A percentile compares a stretch with the other conserved stretches of the same genome.
These are phyloP conservation scores for Diplodus puntazzo DNA, from an alignment of 2,797 vertebrate species.

Conservation along the genomic window DNA sequence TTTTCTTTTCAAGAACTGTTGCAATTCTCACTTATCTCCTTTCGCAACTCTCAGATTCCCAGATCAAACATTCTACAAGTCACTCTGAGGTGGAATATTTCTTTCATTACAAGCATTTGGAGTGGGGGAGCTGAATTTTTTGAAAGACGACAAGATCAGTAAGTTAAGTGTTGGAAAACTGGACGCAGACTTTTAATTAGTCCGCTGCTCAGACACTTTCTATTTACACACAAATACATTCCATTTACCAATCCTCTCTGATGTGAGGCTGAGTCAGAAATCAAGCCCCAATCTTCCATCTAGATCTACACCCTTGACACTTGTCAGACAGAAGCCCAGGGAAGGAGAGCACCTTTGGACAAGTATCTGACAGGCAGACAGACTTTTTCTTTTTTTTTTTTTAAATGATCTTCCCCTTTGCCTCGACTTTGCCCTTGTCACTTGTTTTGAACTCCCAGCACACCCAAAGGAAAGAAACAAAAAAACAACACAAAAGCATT, in stretches of 20 bases:
- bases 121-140: constrained; percentile 7
- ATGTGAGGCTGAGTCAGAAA: neutral
- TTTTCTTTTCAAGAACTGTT: constrained; percentile 26
- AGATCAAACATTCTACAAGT: constrained; percentile 25
- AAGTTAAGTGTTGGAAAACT: constrained; percentile 20
- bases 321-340: constrained; percentile 35
- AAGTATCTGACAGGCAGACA: constrained; percentile 28
- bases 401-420: neutral
- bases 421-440: constrained; percentile 30
- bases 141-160: constrained; percentile 27
- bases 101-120: constrained; percentile 43
- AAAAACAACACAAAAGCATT: neutral
- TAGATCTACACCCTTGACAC: constrained; percentile 32
- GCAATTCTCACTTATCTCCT: constrained; percentile 25
- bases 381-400: neutral
- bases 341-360: constrained; percentile 29
- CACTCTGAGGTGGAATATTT: constrained; percentile 35
- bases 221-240: too few species aligned
- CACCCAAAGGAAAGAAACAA: constrained; percentile 5
- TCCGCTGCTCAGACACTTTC: neutral
- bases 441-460: constrained; percentile 22
- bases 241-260: too few species aligned
- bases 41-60: neutral
- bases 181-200: constrained; percentile 14
- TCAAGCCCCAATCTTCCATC: constrained; percentile 21